These are phyloP conservation scores for Loriculus beryllinus DNA, from an alignment of 2,797 vertebrate species.

Conservation along the genomic window DNA sequence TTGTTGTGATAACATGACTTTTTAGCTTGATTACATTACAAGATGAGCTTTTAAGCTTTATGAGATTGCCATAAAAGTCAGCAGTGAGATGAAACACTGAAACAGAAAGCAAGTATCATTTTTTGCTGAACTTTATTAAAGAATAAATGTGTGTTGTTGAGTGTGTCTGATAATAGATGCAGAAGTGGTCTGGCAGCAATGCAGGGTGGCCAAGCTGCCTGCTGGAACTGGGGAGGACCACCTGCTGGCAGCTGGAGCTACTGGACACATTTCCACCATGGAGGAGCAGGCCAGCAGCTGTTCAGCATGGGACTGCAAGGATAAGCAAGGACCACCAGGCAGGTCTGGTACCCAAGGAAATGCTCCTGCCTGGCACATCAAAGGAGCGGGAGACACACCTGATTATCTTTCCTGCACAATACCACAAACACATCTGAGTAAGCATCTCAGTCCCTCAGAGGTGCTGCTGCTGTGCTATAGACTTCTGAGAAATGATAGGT, in stretches of 20 bases:
- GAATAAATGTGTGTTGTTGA: background rate
- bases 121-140: background rate
- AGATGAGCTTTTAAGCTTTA: conserved; percentile 36
- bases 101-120: background rate
- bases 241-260: background rate
- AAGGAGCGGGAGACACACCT: background rate
- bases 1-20: conserved; percentile 50
- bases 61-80: conserved; percentile 41
- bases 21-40: conserved; percentile 33
- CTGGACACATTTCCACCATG: rapidly evolving
- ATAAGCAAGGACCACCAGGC: background rate
- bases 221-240: background rate
- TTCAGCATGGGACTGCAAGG: rapidly evolving
- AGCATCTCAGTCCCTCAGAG: background rate
- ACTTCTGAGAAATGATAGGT: background rate
- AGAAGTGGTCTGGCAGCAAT: rapidly evolving
- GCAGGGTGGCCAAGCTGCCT: background rate
- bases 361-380: background rate
- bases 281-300: background rate
- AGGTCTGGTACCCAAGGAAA: background rate
- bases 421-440: background rate
- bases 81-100: conserved; percentile 7
- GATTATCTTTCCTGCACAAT: rapidly evolving
- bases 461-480: background rate
- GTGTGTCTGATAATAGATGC: background rate